Evolutionary conservation across 2,113 vertebrate genomes (phyloP), one percentile per base, ranked within the genome.

Genomic region (Erythrolamprus reginae): DNA sequence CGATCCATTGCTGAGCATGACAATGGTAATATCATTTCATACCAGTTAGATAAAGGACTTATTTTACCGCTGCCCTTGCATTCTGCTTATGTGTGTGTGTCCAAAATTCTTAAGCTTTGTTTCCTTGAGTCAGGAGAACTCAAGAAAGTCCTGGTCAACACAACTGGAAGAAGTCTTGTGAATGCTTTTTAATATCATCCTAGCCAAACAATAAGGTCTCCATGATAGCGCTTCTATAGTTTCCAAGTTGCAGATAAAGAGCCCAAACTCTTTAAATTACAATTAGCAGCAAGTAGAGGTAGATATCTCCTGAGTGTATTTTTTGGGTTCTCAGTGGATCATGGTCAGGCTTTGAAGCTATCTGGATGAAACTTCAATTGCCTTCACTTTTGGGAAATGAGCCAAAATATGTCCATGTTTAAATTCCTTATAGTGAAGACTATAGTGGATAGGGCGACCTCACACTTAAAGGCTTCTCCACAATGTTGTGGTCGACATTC

Each of bases 1-100:
- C 2, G 98, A 99, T 90, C 92, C 97, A 1, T 93, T 96, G 0
- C 3, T 95, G 5, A 0, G 95, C 7, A n/a, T 93, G 4, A 24
- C 91, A 55, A 24, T 86, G 86, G 94, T 89, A 84, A 58, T 13
- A 0, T 48, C 61, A 58, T 65, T 28, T 83, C 13, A 88, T 3
- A 53, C 9, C 9, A 45, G 8, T 23, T 51, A 0, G 5, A 1
- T 0, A n/a, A 82, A 38, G 77, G 93, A 53, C 53, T 0, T 2
- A 13, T 93, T 88, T 48, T 45, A 15, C 55, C 91, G 23, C 89
- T 93, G 28, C 87, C 10, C 0, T 24, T 51, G 17, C 38, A 50
- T 5, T 55, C 42, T 84, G 52, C 26, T 53, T 5, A 21, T 53
- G 24, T 58, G 13, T 8, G 26, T 19, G 13, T 50, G 10, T 28